Conservation (phyloP, 2,888 invertebrate species). For the Cyclophora punctaria region DNA sequence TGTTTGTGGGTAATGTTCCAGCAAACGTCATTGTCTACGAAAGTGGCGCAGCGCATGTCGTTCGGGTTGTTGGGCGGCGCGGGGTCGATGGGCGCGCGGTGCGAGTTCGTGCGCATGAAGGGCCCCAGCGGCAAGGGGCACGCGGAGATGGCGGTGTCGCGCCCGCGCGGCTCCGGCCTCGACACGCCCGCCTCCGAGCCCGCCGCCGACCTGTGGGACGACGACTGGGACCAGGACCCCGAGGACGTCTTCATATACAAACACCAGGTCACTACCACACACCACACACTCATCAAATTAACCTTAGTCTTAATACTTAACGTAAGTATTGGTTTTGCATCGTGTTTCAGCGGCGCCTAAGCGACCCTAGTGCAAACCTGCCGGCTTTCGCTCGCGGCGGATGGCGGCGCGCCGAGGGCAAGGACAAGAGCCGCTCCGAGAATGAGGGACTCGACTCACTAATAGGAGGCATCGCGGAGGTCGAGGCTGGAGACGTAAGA, state of each 20-base stretch:
- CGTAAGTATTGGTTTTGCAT: neutral
- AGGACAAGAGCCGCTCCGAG: conserved; percentile 89
- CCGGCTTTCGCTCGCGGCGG: conserved; percentile 89
- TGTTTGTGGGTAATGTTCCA: conserved; percentile 39
- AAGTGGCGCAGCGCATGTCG: conserved; percentile 96
- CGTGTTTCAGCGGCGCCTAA: conserved; percentile 82
- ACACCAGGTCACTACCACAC: conserved; percentile 75
- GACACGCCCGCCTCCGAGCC: conserved; percentile 97
- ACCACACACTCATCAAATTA: neutral
- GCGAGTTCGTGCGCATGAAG: conserved; percentile 99
- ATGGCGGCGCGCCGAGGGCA: conserved; percentile 81
- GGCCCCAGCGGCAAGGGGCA: conserved; percentile 95
- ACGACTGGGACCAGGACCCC: conserved; percentile 91
- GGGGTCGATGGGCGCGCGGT: conserved; percentile 84
- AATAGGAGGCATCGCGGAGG: conserved; percentile 89
- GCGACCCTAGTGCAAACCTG: conserved; percentile 94
- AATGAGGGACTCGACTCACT: conserved; percentile 92
- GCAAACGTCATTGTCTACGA: conserved; percentile 94
- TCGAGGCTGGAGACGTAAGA: conserved; percentile 94
- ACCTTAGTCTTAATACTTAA: too few species aligned
- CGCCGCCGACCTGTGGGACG: conserved; percentile 91
- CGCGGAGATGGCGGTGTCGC: conserved; percentile 98
- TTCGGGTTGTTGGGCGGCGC: conserved; percentile 89
- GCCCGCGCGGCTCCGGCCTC: conserved; percentile 92
- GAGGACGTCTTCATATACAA: conserved; percentile 89